A percentile compares a stretch with the other conserved stretches of the same genome.
Conservation (phyloP, 2,888 invertebrate species). For the Andrena fulva region DNA sequence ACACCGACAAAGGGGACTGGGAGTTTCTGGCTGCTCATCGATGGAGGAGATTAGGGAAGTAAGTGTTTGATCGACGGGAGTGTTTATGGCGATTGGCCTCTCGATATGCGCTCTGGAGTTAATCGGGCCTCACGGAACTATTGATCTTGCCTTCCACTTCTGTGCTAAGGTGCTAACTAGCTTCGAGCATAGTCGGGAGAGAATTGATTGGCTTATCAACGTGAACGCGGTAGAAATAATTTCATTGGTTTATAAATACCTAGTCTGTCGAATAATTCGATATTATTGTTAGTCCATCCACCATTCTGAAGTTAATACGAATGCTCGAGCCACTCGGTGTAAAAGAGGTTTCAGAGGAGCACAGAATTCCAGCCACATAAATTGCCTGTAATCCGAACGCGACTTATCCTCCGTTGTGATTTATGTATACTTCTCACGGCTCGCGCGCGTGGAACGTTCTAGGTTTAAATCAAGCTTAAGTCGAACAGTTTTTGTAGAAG, state of each 20-base stretch:
- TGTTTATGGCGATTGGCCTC: slow-evolving; percentile 9
- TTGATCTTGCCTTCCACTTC: too few species aligned
- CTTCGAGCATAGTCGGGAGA: too few species aligned
- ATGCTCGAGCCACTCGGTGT: not conserved
- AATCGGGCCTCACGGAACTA: too few species aligned
- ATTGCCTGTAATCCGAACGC: slow-evolving; percentile 46
- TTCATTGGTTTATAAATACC: not conserved
- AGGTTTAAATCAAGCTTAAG: slow-evolving; percentile 3
- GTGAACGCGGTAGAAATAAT: not conserved
- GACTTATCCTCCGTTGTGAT: slow-evolving; percentile 32
- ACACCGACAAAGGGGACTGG: not conserved
- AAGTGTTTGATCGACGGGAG: not conserved
- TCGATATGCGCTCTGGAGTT: not conserved
- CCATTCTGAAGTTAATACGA: too few species aligned
- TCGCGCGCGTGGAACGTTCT: not conserved
- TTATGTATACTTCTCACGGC: slow-evolving; percentile 27
- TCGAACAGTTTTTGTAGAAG: not conserved
- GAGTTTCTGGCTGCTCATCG: not conserved
- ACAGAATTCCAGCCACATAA: slow-evolving; percentile 17
- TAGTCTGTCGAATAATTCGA: not conserved
- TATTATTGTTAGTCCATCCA: not conserved
- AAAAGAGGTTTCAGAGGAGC: slow-evolving; percentile 1
- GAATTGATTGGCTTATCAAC: too few species aligned
- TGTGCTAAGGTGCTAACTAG: too few species aligned
- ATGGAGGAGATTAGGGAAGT: not conserved